Percentiles rank a stretch among this genome's conserved stretches.
Evolutionary conservation across 2,888 invertebrate species (phyloP).

Genomic region (Chrysomela aeneicollis): DNA sequence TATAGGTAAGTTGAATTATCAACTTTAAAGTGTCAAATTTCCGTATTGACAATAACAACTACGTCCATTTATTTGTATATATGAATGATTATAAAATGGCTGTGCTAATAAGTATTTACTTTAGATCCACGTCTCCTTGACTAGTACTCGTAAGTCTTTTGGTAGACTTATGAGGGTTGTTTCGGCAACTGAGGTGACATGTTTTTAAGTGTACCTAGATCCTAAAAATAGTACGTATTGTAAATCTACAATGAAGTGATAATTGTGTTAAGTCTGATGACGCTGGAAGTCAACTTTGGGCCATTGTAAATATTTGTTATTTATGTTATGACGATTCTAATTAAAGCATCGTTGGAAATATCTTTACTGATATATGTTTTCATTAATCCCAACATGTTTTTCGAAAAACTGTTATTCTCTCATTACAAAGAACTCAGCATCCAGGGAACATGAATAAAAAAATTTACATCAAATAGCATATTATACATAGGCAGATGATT

Average conservation of each 20-base stretch:
- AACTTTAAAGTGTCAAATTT: not conserved
- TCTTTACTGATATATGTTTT: slow-evolving; percentile 19
- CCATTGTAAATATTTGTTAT: slow-evolving; percentile 39
- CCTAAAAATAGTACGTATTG: too few species aligned
- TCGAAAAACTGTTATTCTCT: not conserved
- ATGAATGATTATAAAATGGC: not conserved
- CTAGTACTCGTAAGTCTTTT: too few species aligned
- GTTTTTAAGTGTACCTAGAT: too few species aligned
- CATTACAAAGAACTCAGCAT: not conserved
- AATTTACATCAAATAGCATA: too few species aligned
- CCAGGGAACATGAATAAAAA: too few species aligned
- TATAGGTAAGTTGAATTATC: not conserved
- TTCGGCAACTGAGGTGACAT: not conserved
- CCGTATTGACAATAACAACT: not conserved
- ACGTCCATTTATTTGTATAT: not conserved
- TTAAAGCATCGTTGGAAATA: slow-evolving; percentile 15
- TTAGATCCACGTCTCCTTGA: too few species aligned
- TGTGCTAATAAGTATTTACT: not conserved
- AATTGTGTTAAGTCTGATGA: slow-evolving; percentile 39
- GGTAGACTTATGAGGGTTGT: too few species aligned
- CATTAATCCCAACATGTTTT: slow-evolving; percentile 12
- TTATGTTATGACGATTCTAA: slow-evolving; percentile 23
- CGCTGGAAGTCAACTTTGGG: slow-evolving; percentile 26
- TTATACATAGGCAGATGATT: too few species aligned
- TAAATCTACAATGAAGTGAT: slow-evolving; percentile 34